Percentiles rank a stretch among this genome's conserved stretches.
These are phyloP conservation scores for Harpagus bidentatus DNA, from an alignment of 2,113 vertebrate genomes.

Conservation along the genomic window DNA sequence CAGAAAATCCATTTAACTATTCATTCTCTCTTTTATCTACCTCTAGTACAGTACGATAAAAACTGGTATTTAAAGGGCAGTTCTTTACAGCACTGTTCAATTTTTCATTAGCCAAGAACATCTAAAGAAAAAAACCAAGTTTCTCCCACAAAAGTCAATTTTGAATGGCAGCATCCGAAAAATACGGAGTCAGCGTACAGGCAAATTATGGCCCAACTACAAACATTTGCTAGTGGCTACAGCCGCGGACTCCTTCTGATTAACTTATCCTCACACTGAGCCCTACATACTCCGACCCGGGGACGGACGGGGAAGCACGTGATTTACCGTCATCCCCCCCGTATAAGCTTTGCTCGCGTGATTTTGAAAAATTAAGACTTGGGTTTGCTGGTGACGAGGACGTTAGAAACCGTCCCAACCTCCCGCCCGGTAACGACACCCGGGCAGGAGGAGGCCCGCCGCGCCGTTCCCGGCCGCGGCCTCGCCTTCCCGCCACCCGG, in stretches of 20 bases:
- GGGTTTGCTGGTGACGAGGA: neutral
- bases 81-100: neutral
- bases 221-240: neutral
- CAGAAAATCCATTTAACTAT: neutral
- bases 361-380: neutral
- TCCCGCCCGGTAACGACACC: too few relatives aligned
- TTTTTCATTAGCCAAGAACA: neutral
- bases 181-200: neutral
- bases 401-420: neutral
- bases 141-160: neutral
- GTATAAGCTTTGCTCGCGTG: neutral
- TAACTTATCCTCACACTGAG: accelerated
- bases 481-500: neutral
- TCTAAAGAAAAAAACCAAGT: neutral
- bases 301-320: accelerated
- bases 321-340: neutral
- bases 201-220: neutral
- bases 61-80: neutral
- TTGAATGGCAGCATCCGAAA: neutral
- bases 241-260: neutral
- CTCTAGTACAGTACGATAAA: neutral
- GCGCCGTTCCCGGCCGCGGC: neutral
- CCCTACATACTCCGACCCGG: accelerated
- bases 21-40: neutral
- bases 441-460: neutral